These are phyloP conservation scores for Choristoneura fumiferana DNA, from an alignment of 1,140 invertebrate genomes.

Conservation along the genomic window DNA sequence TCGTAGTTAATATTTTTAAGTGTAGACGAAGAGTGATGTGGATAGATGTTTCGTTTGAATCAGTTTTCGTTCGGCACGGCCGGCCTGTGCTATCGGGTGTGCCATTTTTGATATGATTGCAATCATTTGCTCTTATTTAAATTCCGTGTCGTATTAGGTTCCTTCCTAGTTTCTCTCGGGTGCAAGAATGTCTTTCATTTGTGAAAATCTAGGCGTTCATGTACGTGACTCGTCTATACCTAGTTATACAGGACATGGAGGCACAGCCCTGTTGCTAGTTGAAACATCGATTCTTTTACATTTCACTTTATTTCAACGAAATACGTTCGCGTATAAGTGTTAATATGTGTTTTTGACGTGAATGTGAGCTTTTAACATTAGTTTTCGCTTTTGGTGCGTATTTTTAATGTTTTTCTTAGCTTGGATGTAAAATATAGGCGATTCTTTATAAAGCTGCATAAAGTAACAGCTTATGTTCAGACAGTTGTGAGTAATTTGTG, in stretches of 20 bases:
- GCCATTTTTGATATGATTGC: conserved; percentile 1
- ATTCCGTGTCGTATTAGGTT: conserved; percentile 3
- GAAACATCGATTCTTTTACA: conserved; percentile 13
- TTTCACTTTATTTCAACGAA: conserved; percentile 1
- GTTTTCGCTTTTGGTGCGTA: conserved; percentile 5
- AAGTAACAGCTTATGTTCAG: neutral
- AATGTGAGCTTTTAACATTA: neutral
- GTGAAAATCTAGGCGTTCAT: conserved; percentile 6
- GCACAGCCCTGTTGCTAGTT: conserved; percentile 17
- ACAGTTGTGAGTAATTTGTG: conserved; percentile 8
- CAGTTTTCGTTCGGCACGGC: neutral
- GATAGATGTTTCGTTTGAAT: conserved; percentile 1
- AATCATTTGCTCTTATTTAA: neutral
- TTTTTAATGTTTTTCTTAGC: conserved; percentile 1
- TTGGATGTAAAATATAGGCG: neutral
- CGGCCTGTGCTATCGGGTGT: conserved; percentile 7
- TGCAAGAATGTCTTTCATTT: neutral
- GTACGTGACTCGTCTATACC: conserved; percentile 1
- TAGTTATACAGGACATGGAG: conserved; percentile 6
- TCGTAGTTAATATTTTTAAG: conserved; percentile 4
- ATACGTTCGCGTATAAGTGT: conserved; percentile 9
- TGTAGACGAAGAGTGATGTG: neutral
- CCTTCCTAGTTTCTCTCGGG: neutral
- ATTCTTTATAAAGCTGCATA: neutral
- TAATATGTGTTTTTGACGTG: neutral